Percentiles rank a stretch among this genome's conserved stretches.
phyloP scores from a whole-genome alignment of 2,888 invertebrate species.

The Hoplodrina ambigua region DNA sequence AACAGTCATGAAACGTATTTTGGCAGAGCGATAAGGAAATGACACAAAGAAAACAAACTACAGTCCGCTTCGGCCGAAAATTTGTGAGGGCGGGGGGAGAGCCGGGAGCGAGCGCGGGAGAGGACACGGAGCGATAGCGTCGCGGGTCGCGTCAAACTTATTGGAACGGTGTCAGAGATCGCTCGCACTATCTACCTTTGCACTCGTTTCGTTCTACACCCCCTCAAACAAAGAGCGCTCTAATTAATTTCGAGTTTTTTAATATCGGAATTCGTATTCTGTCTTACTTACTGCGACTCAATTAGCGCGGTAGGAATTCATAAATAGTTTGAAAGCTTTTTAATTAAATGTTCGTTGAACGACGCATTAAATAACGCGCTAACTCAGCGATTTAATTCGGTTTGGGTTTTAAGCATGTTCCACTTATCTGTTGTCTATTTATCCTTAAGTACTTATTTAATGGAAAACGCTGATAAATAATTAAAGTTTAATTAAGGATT shows the following conservation, averaged over 20 bases:
- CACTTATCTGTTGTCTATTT: conserved; percentile 17
- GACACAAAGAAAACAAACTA: conserved; percentile 90
- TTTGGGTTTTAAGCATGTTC: conserved; percentile 27
- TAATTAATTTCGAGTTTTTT: conserved; percentile 65
- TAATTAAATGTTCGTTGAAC: conserved; percentile 66
- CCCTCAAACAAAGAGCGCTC: conserved; percentile 52
- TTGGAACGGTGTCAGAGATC: conserved; percentile 88
- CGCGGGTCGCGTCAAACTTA: conserved; percentile 80
- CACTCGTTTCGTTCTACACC: conserved; percentile 64
- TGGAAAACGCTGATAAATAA: conserved; percentile 23
- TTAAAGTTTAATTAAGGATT: conserved; percentile 35
- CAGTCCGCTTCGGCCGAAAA: conserved; percentile 86
- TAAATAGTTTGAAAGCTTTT: conserved; percentile 71
- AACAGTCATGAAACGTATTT: conserved; percentile 90
- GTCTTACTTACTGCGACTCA: conserved; percentile 63
- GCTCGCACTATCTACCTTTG: conserved; percentile 80
- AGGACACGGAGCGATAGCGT: conserved; percentile 72
- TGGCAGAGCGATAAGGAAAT: conserved; percentile 90
- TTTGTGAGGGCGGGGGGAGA: conserved; percentile 79
- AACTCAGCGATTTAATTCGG: conserved; percentile 60
- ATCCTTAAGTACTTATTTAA: conserved; percentile 18
- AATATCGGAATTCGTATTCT: conserved; percentile 59
- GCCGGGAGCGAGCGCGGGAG: conserved; percentile 65
- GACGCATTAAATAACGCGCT: conserved; percentile 63
- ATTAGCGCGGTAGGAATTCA: conserved; percentile 66